A percentile compares a stretch with the other conserved stretches of the same genome.
These are phyloP conservation scores for Pseudomugil tenellus DNA, from an alignment of 2,797 vertebrate species.

Conservation along the genomic window DNA sequence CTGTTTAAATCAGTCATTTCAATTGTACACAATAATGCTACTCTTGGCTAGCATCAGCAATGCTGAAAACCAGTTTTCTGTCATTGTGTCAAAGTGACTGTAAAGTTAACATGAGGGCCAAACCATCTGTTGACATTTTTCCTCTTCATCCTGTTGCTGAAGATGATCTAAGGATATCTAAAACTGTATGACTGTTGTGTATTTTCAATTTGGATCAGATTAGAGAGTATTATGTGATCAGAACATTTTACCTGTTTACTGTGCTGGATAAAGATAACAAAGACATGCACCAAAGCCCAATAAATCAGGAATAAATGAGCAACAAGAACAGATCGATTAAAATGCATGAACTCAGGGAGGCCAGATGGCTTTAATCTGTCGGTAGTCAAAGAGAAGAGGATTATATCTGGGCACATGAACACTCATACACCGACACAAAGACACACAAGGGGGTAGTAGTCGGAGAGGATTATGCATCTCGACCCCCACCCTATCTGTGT, in stretches of 20 bases:
- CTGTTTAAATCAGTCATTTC: no score
- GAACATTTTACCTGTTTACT: neutral
- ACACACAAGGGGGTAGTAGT: constrained; percentile 23
- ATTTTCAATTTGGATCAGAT: neutral
- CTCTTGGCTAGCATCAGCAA: neutral
- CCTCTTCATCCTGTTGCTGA: neutral
- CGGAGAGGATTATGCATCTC: constrained; percentile 45
- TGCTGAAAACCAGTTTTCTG: neutral
- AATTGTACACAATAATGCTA: neutral
- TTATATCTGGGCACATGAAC: constrained; percentile 27
- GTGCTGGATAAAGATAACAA: neutral
- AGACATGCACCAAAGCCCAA: neutral
- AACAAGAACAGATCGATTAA: neutral
- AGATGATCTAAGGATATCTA: neutral
- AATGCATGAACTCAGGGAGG: constrained; percentile 5
- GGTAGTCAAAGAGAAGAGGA: constrained; percentile 34
- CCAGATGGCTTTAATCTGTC: constrained; percentile 32
- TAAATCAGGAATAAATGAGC: neutral
- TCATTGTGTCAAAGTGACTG: neutral
- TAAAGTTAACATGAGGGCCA: neutral
- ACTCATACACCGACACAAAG: constrained; percentile 19
- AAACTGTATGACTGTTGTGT: neutral
- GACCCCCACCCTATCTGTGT: neutral
- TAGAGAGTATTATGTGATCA: neutral
- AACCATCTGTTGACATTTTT: neutral